These are phyloP conservation scores for Drosophila lacertosa DNA, from an alignment of 1,140 invertebrate genomes.

Conservation along the genomic window DNA sequence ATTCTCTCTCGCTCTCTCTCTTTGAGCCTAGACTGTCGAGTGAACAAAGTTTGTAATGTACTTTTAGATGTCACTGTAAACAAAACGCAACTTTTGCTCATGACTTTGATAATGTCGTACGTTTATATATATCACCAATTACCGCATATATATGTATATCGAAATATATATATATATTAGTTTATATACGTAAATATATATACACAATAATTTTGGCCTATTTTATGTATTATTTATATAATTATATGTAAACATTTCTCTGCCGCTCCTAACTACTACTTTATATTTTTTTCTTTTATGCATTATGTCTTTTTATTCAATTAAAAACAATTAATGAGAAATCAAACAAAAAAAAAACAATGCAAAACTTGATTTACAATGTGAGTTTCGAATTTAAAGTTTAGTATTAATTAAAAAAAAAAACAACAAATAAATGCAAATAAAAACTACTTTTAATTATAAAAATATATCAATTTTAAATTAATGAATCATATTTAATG, in stretches of 20 bases:
- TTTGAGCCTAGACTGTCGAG: constrained; percentile 61
- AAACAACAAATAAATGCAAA: constrained; percentile 38
- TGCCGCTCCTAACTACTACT: constrained; percentile 56
- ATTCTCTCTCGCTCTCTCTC: too few relatives aligned
- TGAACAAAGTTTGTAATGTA: constrained; percentile 70
- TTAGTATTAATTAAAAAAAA: constrained; percentile 71
- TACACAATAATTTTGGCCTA: constrained; percentile 41
- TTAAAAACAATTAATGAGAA: constrained; percentile 30
- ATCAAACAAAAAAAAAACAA: constrained; percentile 44
- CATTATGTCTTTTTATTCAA: constrained; percentile 52
- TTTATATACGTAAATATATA: constrained; percentile 11
- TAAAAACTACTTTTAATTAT: constrained; percentile 67
- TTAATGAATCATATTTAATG: constrained; percentile 73
- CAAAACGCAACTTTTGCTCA: constrained; percentile 77
- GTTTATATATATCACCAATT: constrained; percentile 51
- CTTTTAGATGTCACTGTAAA: constrained; percentile 78
- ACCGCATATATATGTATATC: constrained; percentile 46
- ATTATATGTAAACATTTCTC: constrained; percentile 44
- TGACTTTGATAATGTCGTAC: constrained; percentile 55
- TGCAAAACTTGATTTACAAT: constrained; percentile 68
- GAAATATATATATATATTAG: too few relatives aligned
- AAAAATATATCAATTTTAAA: constrained; percentile 77
- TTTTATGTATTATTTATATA: constrained; percentile 74
- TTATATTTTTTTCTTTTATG: constrained; percentile 35
- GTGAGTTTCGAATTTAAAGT: constrained; percentile 80